Percentiles rank a stretch among this genome's conserved stretches.
Conservation (phyloP, 2,888 invertebrate species). For the Agapetus fuscipes region DNA sequence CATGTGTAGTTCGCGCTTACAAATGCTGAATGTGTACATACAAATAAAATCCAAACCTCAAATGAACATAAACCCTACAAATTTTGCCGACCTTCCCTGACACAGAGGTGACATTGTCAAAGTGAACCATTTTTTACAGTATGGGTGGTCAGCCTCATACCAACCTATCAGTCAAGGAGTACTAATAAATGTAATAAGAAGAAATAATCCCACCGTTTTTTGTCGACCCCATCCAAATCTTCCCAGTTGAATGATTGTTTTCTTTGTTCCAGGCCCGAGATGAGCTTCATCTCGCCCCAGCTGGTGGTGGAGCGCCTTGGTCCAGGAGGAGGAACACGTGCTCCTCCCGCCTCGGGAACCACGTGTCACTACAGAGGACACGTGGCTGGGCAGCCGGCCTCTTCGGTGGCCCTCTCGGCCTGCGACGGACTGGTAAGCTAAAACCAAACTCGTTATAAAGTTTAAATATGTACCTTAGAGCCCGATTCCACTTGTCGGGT, state of each 20-base stretch:
- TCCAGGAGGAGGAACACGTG: constrained; percentile 38
- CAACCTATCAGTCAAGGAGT: neutral
- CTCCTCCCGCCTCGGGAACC: constrained; percentile 39
- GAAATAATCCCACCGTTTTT: neutral
- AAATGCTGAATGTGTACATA: too few species aligned
- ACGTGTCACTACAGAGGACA: constrained; percentile 73
- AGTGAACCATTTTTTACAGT: too few species aligned
- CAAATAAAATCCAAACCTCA: too few species aligned
- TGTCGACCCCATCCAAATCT: neutral
- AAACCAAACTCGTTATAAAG: too few species aligned
- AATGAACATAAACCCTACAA: too few species aligned
- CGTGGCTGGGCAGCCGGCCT: constrained; percentile 57
- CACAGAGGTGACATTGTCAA: too few species aligned
- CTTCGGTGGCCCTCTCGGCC: constrained; percentile 68
- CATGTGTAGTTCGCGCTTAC: too few species aligned
- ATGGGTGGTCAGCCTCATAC: neutral
- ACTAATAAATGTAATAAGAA: neutral
- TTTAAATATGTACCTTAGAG: too few species aligned
- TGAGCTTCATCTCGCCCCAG: constrained; percentile 56
- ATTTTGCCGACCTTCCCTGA: too few species aligned
- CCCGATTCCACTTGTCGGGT: too few species aligned
- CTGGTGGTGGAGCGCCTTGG: constrained; percentile 63
- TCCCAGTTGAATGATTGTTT: neutral
- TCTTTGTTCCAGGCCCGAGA: constrained; percentile 46
- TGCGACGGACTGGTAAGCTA: constrained; percentile 75